phyloP scores from a whole-genome alignment of 2,113 vertebrate species.

The Trachemys scripta region DNA sequence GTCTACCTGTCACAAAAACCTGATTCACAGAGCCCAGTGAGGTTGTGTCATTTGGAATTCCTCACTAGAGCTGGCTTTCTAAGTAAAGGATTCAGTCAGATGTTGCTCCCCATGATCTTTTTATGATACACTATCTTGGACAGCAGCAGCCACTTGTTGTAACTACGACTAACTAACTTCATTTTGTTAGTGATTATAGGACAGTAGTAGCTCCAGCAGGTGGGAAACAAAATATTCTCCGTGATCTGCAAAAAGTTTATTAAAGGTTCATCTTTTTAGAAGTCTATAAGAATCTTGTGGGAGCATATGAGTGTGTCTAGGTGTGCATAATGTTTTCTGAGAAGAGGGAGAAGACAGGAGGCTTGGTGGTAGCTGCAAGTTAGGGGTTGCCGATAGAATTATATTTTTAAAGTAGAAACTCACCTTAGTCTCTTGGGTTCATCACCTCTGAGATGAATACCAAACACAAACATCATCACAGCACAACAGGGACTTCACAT shows the following conservation, averaged over 20 bases:
- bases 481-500: background rate
- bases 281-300: background rate
- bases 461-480: background rate
- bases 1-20: background rate
- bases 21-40: background rate
- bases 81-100: background rate
- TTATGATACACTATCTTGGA: background rate
- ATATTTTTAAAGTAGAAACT: background rate
- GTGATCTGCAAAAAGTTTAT: background rate
- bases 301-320: background rate
- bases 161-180: conserved; percentile 15
- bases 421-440: background rate
- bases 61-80: background rate
- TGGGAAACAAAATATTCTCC: conserved; percentile 29
- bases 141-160: background rate
- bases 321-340: background rate
- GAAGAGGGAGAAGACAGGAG: background rate
- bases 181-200: conserved; percentile 43
- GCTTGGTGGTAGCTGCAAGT: background rate
- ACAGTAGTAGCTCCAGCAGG: background rate
- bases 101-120: background rate
- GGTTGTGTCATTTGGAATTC: background rate
- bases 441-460: background rate
- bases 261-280: background rate
- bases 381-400: background rate